Conservation (phyloP, 2,888 invertebrate species). For the Orchesella flavescens region DNA sequence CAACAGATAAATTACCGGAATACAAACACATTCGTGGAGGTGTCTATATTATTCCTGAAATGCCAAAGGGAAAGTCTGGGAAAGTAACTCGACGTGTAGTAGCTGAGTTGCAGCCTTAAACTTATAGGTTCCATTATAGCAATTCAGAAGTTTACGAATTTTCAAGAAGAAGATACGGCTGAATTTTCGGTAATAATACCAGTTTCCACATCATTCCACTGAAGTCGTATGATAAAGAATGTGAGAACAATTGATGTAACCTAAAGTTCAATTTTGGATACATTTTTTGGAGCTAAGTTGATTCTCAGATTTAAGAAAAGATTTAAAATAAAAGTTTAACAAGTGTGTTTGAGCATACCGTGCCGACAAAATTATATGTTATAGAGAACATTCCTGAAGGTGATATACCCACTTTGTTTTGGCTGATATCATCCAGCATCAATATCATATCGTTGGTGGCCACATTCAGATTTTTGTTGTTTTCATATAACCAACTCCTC, state of each 20-base stretch:
- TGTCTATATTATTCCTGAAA: constrained; percentile 49
- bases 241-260: constrained; percentile 12
- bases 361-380: constrained; percentile 27
- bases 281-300: background rate
- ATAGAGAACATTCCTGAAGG: constrained; percentile 27
- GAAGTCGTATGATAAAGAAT: constrained; percentile 36
- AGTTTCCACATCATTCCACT: constrained; percentile 4
- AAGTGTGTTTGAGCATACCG: constrained; percentile 6
- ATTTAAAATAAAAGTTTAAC: background rate
- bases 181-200: background rate
- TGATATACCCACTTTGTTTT: constrained; percentile 28
- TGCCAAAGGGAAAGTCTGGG: constrained; percentile 59
- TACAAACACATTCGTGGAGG: constrained; percentile 66
- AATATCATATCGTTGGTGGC: constrained; percentile 1
- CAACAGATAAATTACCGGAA: constrained; percentile 45
- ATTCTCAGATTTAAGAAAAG: background rate
- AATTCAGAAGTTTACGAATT: too few species aligned
- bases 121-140: too few species aligned
- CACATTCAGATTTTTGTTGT: background rate
- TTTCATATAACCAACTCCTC: constrained; percentile 35
- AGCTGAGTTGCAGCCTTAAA: background rate
- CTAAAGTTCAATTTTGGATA: background rate
- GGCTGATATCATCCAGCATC: constrained; percentile 18
- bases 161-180: too few species aligned
- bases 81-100: constrained; percentile 27